Evolutionary conservation across 2,113 vertebrate species (phyloP).

Genomic region (Chaetodon trifascialis): DNA sequence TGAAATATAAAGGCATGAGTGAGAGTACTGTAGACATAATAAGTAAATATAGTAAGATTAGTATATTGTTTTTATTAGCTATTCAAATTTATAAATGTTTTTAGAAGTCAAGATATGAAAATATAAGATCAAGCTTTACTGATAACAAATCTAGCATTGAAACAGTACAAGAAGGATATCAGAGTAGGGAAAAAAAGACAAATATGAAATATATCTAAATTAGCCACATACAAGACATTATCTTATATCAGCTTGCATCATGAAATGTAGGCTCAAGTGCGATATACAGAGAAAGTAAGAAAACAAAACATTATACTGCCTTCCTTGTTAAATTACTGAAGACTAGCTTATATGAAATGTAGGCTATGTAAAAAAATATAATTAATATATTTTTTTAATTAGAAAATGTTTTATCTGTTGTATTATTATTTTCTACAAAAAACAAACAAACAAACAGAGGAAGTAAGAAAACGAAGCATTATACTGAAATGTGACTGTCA

Average conservation of each 20-base stretch:
- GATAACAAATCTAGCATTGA: not conserved
- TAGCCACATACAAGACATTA: not conserved
- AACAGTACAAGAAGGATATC: not conserved
- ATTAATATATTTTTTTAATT: too few species aligned
- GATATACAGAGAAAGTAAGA: too few species aligned
- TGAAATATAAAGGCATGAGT: too few species aligned
- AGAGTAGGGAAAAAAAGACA: not conserved
- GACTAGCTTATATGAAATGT: too few species aligned
- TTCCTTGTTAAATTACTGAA: too few species aligned
- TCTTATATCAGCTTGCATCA: not conserved
- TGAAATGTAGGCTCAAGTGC: not conserved
- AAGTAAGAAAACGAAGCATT: not conserved
- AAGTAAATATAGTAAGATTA: too few species aligned
- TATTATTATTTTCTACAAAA: not conserved
- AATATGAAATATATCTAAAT: not conserved
- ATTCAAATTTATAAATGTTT: too few species aligned
- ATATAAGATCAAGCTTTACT: not conserved
- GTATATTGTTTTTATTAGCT: too few species aligned
- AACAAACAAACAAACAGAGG: not conserved
- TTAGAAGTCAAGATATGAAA: too few species aligned
- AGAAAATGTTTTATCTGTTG: not conserved
- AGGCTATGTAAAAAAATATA: too few species aligned
- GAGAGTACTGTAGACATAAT: too few species aligned
- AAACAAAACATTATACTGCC: too few species aligned
- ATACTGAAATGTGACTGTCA: constrained; percentile 7